Evolutionary conservation across 2,113 vertebrate species (phyloP).

Genomic region (Gasterosteus aculeatus): DNA sequence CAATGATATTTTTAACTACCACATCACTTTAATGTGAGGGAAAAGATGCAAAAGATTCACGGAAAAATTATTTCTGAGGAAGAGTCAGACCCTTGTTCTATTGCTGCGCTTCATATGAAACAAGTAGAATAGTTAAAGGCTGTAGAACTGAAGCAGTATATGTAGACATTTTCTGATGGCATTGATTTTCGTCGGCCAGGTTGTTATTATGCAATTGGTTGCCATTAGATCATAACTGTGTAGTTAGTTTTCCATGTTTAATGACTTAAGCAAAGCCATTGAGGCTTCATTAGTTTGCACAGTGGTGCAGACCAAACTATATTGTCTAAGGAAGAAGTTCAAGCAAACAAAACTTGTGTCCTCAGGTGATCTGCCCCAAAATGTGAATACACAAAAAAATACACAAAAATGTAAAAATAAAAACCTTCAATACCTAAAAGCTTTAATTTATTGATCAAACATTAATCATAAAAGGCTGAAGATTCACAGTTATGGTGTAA

Average conservation of each 20-base stretch:
- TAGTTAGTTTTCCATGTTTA: slow-evolving; percentile 64
- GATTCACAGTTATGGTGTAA: slow-evolving; percentile 47
- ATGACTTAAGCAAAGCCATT: slow-evolving; percentile 65
- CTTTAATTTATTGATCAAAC: slow-evolving; percentile 58
- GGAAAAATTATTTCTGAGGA: background rate
- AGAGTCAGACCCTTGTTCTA: background rate
- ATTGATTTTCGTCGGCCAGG: slow-evolving; percentile 33
- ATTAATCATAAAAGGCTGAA: slow-evolving; percentile 59
- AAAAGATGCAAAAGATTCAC: background rate
- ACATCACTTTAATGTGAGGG: background rate
- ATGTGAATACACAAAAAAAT: slow-evolving; percentile 26
- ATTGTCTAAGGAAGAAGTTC: slow-evolving; percentile 59
- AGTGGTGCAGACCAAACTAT: slow-evolving; percentile 40
- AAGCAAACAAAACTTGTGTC: slow-evolving; percentile 48
- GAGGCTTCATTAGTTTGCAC: slow-evolving; percentile 68
- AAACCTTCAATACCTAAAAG: slow-evolving; percentile 33
- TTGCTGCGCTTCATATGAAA: background rate
- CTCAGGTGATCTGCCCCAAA: slow-evolving; percentile 52
- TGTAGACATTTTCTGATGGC: background rate
- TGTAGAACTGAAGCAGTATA: no score
- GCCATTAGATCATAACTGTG: slow-evolving; percentile 55
- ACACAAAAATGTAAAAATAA: slow-evolving; percentile 25
- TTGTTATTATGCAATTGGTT: slow-evolving; percentile 58
- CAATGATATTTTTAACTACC: background rate
- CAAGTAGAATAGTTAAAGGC: background rate